These are phyloP conservation scores for Drosophila glabriapex DNA, from an alignment of 2,888 invertebrate species.

Conservation along the genomic window DNA sequence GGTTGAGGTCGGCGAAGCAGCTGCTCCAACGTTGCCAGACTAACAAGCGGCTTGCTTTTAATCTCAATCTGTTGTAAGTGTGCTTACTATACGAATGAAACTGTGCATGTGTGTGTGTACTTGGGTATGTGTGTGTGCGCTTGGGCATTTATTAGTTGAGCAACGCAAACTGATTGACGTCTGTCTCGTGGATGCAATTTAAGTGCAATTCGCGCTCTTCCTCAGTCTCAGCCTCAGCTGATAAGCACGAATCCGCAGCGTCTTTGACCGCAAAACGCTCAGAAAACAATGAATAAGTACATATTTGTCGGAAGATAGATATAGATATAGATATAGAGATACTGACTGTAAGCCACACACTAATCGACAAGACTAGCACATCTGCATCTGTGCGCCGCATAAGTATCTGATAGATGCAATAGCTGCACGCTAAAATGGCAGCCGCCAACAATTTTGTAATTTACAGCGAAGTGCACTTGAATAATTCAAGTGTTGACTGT, in stretches of 20 bases:
- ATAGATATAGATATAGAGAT: constrained; percentile 5
- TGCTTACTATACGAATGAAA: background rate
- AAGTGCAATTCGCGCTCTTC: constrained; percentile 72
- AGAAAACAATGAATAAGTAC: constrained; percentile 28
- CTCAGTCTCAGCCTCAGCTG: constrained; percentile 28
- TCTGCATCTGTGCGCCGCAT: constrained; percentile 7
- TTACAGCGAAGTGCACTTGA: constrained; percentile 52
- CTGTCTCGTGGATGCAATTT: constrained; percentile 80
- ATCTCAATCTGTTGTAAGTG: constrained; percentile 50
- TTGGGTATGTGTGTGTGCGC: constrained; percentile 21
- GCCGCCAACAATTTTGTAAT: constrained; percentile 19
- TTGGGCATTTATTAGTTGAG: constrained; percentile 55
- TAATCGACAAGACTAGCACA: constrained; percentile 30
- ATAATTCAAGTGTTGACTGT: constrained; percentile 47
- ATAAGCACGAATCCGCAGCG: constrained; percentile 42
- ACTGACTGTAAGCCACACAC: constrained; percentile 25
- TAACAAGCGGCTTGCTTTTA: constrained; percentile 73
- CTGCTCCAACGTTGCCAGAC: constrained; percentile 35
- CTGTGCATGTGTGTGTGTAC: constrained; percentile 13
- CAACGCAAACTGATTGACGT: constrained; percentile 80
- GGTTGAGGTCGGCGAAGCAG: constrained; percentile 59
- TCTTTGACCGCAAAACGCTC: constrained; percentile 48
- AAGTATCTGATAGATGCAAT: constrained; percentile 19
- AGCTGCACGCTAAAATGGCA: constrained; percentile 10
- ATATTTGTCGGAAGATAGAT: constrained; percentile 10